Evolutionary conservation across 2,888 invertebrate species (phyloP).

Genomic region (Tetanocera ferruginea): DNA sequence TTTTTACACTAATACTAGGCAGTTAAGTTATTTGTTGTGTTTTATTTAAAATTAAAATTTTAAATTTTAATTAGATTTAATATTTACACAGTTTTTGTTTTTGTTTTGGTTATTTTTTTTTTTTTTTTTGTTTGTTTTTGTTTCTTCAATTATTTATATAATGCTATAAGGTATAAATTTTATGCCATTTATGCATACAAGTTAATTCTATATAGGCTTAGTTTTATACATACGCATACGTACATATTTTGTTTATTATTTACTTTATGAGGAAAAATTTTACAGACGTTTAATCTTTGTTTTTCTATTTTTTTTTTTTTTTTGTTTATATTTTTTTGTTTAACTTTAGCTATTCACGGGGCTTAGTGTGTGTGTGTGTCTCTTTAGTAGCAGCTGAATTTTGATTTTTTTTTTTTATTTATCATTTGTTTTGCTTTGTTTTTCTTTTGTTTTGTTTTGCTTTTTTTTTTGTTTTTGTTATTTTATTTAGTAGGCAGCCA

Average conservation of each 20-base stretch:
- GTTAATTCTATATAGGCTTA: slow-evolving; percentile 39
- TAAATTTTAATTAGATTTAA: slow-evolving; percentile 12
- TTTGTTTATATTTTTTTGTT: not conserved
- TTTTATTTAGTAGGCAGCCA: slow-evolving; percentile 29
- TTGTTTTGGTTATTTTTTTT: slow-evolving; percentile 38
- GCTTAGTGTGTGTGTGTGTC: slow-evolving; percentile 39
- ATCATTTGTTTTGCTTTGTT: not conserved
- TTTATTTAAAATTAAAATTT: slow-evolving; percentile 29
- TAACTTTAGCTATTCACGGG: slow-evolving; percentile 32
- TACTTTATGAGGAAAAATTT: slow-evolving; percentile 39
- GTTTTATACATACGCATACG: slow-evolving; percentile 40
- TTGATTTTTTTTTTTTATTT: slow-evolving; percentile 1
- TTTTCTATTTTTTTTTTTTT: slow-evolving; percentile 32
- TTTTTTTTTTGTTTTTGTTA: not conserved
- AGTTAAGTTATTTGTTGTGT: slow-evolving; percentile 10
- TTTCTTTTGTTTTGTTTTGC: slow-evolving; percentile 15
- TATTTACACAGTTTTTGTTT: slow-evolving; percentile 36
- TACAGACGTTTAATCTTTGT: slow-evolving; percentile 39
- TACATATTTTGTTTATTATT: slow-evolving; percentile 39
- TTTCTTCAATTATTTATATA: slow-evolving; percentile 19
- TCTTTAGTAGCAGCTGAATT: slow-evolving; percentile 47
- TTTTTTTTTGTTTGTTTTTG: slow-evolving; percentile 34
- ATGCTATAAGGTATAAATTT: slow-evolving; percentile 43
- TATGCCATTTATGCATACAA: not conserved
- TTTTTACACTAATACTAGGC: slow-evolving; percentile 29